A percentile compares a stretch with the other conserved stretches of the same genome.
phyloP scores from a whole-genome alignment of 2,113 vertebrate genomes.

The Platysternon megacephalum region DNA sequence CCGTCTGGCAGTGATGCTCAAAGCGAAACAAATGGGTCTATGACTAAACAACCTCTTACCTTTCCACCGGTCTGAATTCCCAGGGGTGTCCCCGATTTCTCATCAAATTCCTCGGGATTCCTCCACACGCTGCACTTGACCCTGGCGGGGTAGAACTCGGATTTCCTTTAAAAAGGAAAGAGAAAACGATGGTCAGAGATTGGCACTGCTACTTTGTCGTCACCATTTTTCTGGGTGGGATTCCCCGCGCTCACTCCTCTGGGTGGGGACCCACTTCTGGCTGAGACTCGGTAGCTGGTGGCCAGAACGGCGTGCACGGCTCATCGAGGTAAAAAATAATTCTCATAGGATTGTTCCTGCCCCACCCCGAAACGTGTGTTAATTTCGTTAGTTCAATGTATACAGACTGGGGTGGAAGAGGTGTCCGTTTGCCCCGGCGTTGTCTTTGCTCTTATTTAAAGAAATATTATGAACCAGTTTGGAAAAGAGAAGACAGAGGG shows the following conservation, averaged over 20 bases:
- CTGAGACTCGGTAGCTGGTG: not conserved
- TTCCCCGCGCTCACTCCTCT: not conserved
- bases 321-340: not conserved
- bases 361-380: not conserved
- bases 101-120: slow-evolving; percentile 35
- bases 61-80: slow-evolving; percentile 30
- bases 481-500: no score
- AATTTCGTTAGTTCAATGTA: slow-evolving; percentile 20
- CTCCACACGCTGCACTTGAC: not conserved
- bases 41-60: slow-evolving; percentile 44
- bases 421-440: not conserved
- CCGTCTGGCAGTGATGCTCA: not conserved
- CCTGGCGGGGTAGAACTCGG: not conserved
- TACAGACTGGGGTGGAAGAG: not conserved
- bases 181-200: slow-evolving; percentile 16
- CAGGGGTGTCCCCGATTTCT: not conserved
- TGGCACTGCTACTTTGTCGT: no score
- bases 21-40: fast-evolving
- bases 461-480: not conserved
- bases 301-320: not conserved
- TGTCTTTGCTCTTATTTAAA: slow-evolving; percentile 37
- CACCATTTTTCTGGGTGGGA: not conserved
- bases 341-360: not conserved
- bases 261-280: not conserved
- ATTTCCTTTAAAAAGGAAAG: slow-evolving; percentile 46